These are phyloP conservation scores for Machimus rusticus DNA, from an alignment of 2,888 invertebrate species.

Conservation along the genomic window DNA sequence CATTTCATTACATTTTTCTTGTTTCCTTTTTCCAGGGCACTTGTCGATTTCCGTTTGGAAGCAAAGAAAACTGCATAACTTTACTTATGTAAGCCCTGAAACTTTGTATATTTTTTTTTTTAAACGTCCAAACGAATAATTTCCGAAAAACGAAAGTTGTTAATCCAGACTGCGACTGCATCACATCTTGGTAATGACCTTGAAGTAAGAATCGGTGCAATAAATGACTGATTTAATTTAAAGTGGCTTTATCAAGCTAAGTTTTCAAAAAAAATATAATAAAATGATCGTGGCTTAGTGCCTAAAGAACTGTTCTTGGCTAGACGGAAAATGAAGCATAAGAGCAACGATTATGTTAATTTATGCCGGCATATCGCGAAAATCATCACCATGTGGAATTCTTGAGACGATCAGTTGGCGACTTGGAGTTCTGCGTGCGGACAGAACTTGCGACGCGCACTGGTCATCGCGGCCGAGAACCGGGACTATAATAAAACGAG, in stretches of 20 bases:
- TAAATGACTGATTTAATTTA: neutral
- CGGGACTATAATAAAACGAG: neutral
- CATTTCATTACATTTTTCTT: neutral
- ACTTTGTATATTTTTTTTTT: neutral
- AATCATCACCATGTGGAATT: neutral
- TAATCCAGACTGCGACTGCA: neutral
- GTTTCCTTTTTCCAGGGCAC: neutral
- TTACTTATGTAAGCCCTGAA: neutral
- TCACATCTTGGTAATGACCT: neutral
- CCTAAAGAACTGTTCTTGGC: neutral
- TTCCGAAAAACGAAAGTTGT: neutral
- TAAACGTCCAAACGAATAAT: neutral
- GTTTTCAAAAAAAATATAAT: neutral
- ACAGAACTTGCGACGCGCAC: neutral
- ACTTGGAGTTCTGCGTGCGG: neutral
- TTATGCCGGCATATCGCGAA: neutral
- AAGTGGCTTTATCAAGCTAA: neutral
- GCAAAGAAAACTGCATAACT: neutral
- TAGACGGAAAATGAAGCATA: neutral
- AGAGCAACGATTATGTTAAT: neutral
- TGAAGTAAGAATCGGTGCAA: neutral
- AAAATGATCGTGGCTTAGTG: neutral
- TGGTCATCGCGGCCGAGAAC: neutral
- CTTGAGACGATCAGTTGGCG: too few species aligned
- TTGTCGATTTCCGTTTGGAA: neutral